Percentiles rank a stretch among this genome's conserved stretches.
Conservation (phyloP, 2,113 vertebrate genomes). For the Ascaphus truei region DNA sequence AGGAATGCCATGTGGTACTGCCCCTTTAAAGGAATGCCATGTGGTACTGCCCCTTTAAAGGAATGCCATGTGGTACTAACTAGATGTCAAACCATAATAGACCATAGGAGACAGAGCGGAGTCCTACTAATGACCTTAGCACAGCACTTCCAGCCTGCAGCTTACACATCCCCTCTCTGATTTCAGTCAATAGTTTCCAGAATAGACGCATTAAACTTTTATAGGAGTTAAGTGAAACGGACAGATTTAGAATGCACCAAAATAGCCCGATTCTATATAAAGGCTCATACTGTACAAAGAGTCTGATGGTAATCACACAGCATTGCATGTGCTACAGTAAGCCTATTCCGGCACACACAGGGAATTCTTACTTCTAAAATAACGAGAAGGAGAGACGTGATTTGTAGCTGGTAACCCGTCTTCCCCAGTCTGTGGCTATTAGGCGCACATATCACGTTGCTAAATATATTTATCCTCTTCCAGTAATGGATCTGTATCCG, state of each 20-base stretch:
- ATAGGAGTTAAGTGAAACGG: slow-evolving; percentile 26
- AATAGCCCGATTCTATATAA: slow-evolving; percentile 18
- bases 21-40: no score
- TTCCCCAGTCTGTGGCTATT: neutral
- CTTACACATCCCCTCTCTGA: neutral
- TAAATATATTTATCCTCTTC: neutral
- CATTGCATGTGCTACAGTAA: neutral
- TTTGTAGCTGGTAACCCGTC: neutral
- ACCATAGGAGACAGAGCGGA: no score
- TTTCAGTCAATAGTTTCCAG: slow-evolving; percentile 28
- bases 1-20: no score
- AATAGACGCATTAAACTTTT: slow-evolving; percentile 21
- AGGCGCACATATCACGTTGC: neutral
- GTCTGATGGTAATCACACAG: neutral
- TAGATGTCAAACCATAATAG: no score
- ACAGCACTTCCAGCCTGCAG: neutral
- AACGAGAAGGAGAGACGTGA: neutral
- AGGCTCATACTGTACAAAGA: neutral
- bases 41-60: neutral
- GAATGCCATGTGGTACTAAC: neutral
- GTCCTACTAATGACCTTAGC: slow-evolving; percentile 10
- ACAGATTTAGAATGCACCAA: slow-evolving; percentile 20
- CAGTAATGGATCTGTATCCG: neutral
- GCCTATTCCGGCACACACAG: slow-evolving; percentile 8
- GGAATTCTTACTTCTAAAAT: slow-evolving; percentile 15